Conservation (phyloP, 1,140 invertebrate genomes). For the Trichonephila clavata region DNA sequence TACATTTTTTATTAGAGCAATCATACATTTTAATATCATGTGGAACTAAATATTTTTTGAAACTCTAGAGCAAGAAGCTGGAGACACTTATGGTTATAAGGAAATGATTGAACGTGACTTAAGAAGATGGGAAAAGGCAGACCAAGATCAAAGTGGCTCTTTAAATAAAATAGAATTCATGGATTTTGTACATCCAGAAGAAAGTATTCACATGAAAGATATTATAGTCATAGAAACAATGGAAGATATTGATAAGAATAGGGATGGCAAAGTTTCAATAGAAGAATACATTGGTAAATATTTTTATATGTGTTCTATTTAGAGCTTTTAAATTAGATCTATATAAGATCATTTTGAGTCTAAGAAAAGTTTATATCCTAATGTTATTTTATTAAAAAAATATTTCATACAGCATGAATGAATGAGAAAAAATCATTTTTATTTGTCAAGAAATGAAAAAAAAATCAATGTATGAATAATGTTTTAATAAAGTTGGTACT, state of each 20-base stretch:
- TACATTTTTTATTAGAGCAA: background rate
- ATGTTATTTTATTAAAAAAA: no score
- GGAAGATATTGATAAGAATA: conserved; percentile 98
- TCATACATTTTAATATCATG: background rate
- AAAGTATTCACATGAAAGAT: conserved; percentile 94
- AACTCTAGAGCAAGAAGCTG: conserved; percentile 66
- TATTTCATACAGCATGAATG: no score
- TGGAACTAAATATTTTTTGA: background rate
- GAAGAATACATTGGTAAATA: conserved; percentile 85
- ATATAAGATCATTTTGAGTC: no score
- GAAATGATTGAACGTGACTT: conserved; percentile 91
- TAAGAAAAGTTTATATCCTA: no score
- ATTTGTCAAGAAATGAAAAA: no score
- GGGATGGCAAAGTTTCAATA: conserved; percentile 89
- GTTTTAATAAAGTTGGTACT: no score
- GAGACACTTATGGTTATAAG: conserved; percentile 85
- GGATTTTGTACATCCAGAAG: conserved; percentile 97
- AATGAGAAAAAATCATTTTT: no score
- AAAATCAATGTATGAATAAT: no score
- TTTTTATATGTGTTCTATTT: background rate
- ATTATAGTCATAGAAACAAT: conserved; percentile 96
- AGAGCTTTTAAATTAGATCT: no score
- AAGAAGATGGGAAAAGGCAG: conserved; percentile 91
- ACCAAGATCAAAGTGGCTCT: conserved; percentile 85
- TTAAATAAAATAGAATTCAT: conserved; percentile 93